Conservation (phyloP, 2,888 invertebrate genomes). For the Allacma fusca region DNA sequence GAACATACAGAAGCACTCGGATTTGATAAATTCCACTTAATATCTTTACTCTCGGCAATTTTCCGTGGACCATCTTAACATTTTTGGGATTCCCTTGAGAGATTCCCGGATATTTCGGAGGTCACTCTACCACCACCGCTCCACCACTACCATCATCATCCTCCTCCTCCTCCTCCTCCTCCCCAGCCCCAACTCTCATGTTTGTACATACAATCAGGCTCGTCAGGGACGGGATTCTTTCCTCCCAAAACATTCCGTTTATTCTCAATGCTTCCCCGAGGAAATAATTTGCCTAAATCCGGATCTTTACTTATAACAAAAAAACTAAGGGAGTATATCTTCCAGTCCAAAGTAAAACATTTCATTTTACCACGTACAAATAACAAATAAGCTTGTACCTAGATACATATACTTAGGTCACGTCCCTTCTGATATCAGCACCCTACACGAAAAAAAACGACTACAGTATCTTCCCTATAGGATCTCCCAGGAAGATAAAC, state of each 20-base stretch:
- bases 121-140: background rate
- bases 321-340: too few species aligned
- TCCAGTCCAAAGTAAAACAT: too few species aligned
- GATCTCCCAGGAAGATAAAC: too few species aligned
- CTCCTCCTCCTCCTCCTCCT: background rate
- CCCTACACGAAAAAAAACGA: too few species aligned
- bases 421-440: too few species aligned
- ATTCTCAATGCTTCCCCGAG: background rate
- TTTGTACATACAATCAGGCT: background rate
- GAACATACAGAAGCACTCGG: background rate
- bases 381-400: too few species aligned
- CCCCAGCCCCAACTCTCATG: background rate
- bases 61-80: constrained; percentile 1
- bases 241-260: constrained; percentile 1
- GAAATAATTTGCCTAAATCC: background rate
- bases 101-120: constrained; percentile 2
- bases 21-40: constrained; percentile 16
- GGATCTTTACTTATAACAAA: background rate
- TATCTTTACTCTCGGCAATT: constrained; percentile 6
- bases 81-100: constrained; percentile 7
- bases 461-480: too few species aligned
- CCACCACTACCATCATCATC: background rate
- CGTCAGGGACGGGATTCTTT: background rate
- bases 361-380: too few species aligned
- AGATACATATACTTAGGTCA: too few species aligned